Percentiles rank a stretch among this genome's conserved stretches.
These are phyloP conservation scores for Petrocephalus microphthalmus DNA, from an alignment of 2,113 vertebrate genomes.

Conservation along the genomic window DNA sequence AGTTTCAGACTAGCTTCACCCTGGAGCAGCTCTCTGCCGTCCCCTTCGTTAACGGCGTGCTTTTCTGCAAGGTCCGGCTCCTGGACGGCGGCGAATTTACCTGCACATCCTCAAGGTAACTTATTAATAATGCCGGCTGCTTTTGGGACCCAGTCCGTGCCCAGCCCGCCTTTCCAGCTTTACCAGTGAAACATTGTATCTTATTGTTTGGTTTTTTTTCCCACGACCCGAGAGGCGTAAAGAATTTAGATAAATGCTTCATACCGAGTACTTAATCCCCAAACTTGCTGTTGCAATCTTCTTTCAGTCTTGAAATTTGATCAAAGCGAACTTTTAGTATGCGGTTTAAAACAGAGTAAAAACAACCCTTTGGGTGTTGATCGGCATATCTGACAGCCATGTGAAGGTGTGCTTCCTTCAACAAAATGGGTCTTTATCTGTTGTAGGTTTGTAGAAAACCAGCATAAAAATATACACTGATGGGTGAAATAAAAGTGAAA, in stretches of 20 bases:
- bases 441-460: not conserved
- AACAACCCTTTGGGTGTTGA: not conserved
- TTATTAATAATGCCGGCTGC: not conserved
- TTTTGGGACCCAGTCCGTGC: not conserved
- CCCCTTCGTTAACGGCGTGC: slow-evolving; percentile 91
- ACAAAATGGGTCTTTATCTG: not conserved
- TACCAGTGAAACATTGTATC: not conserved
- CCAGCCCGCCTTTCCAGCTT: not conserved
- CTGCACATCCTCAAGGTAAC: slow-evolving; percentile 81
- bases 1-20: slow-evolving; percentile 90
- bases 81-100: slow-evolving; percentile 86
- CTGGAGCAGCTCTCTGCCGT: slow-evolving; percentile 90
- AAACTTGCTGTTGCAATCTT: not conserved
- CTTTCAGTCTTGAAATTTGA: not conserved
- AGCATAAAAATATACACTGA: not conserved
- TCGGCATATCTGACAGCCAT: not conserved
- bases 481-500: not conserved
- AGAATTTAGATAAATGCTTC: not conserved
- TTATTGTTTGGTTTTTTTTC: not conserved
- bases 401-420: not conserved
- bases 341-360: not conserved
- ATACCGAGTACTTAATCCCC: not conserved
- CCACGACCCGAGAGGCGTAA: not conserved
- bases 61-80: slow-evolving; percentile 93
- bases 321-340: not conserved